phyloP scores from a whole-genome alignment of 2,797 vertebrate genomes.

The Vipera latastei region DNA sequence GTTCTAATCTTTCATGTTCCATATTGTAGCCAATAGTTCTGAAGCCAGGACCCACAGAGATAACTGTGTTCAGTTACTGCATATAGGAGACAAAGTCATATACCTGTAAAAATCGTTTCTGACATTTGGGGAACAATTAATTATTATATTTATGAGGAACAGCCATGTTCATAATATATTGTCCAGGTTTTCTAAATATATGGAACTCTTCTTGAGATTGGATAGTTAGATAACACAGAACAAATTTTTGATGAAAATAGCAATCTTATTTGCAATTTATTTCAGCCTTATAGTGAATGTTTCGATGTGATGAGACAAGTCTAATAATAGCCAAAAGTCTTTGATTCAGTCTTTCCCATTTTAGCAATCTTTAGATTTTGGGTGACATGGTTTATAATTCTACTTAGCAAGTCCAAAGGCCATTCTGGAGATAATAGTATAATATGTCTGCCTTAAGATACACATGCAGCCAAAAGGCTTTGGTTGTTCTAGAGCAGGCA shows the following conservation, averaged over 20 bases:
- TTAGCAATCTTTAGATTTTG: not conserved
- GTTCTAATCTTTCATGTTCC: not conserved
- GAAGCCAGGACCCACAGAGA: not conserved
- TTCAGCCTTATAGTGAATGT: not conserved
- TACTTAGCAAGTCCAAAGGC: not conserved
- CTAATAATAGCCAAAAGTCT: not conserved
- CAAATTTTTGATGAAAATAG: not conserved
- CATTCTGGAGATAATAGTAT: not conserved
- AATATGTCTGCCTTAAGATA: not conserved
- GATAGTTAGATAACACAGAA: not conserved
- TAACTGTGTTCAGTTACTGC: not conserved
- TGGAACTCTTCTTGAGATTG: not conserved
- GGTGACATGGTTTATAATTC: not conserved
- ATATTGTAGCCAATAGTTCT: not conserved
- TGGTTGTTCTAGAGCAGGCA: not conserved
- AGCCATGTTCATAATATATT: not conserved
- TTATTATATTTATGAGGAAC: not conserved
- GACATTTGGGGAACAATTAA: not conserved
- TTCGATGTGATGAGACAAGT: not conserved
- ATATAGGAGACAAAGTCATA: not conserved
- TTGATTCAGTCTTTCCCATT: not conserved
- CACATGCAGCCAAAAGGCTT: not conserved
- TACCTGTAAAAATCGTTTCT: not conserved
- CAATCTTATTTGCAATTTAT: not conserved
- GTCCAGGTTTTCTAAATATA: not conserved